phyloP scores from a whole-genome alignment of 2,888 invertebrate genomes.

The Drepanosiphum platanoidis region DNA sequence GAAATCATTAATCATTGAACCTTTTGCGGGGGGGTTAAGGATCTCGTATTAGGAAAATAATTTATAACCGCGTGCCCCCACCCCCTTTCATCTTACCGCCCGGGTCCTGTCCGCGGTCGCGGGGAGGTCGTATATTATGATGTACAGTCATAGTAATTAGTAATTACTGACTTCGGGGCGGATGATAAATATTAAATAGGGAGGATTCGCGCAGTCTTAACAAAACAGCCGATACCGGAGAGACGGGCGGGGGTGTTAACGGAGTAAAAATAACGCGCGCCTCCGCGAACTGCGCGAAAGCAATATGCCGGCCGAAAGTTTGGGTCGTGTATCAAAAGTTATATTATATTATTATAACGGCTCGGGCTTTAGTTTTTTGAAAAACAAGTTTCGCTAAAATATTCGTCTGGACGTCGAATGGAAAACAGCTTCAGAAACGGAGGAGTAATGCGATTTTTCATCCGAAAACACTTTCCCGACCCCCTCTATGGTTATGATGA shows the following conservation, averaged over 20 bases:
- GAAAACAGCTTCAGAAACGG: constrained; percentile 11
- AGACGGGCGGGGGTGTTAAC: background rate
- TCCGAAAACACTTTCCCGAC: constrained; percentile 5
- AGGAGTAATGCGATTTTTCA: constrained; percentile 29
- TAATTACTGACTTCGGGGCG: background rate
- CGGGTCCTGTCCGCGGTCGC: background rate
- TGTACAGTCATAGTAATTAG: constrained; percentile 39
- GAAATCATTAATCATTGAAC: constrained; percentile 41
- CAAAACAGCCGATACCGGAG: background rate
- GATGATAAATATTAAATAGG: constrained; percentile 46
- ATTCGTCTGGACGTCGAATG: constrained; percentile 1
- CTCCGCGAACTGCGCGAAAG: background rate
- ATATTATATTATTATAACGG: background rate
- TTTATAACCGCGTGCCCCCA: constrained; percentile 3
- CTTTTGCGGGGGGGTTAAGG: constrained; percentile 8
- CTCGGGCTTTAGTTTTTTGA: constrained; percentile 10
- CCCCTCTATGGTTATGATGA: background rate
- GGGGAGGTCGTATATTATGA: background rate
- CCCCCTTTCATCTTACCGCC: background rate
- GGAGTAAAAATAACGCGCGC: constrained; percentile 32
- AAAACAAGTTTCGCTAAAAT: constrained; percentile 24
- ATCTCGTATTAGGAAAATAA: constrained; percentile 28
- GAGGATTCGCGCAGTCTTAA: background rate
- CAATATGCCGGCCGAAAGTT: constrained; percentile 32
- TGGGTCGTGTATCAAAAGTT: constrained; percentile 32